A percentile compares a stretch with the other conserved stretches of the same genome.
These are phyloP conservation scores for Alligator mississippiensis DNA, from an alignment of 2,113 vertebrate species.

Conservation along the genomic window DNA sequence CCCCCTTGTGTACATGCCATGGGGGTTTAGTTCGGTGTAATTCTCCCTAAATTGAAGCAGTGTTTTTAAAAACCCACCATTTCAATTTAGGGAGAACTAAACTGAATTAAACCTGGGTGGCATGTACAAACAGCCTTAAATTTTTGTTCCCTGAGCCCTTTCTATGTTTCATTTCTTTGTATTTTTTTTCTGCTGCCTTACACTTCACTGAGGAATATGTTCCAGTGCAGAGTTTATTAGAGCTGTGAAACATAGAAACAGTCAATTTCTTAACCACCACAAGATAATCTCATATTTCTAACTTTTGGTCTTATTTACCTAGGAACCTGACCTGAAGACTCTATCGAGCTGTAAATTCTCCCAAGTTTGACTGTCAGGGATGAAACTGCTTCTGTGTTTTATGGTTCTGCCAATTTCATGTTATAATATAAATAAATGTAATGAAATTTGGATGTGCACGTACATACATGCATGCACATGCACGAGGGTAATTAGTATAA, in stretches of 20 bases:
- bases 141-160: neutral
- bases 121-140: neutral
- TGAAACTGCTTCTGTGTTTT: neutral
- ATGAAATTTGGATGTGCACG: fast-evolving
- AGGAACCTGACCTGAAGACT: neutral
- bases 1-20: too few relatives aligned
- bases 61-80: too few relatives aligned
- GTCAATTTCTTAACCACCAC: neutral
- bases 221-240: neutral
- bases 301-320: neutral
- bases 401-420: neutral
- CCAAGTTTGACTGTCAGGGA: neutral
- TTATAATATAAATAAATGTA: neutral
- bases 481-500: neutral
- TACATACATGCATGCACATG: fast-evolving
- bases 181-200: neutral
- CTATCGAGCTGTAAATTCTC: constrained; percentile 11
- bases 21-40: too few relatives aligned
- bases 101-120: too few relatives aligned
- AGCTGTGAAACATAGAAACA: neutral
- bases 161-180: neutral
- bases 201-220: neutral
- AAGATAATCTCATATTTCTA: neutral
- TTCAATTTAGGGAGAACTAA: too few relatives aligned
- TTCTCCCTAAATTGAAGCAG: too few relatives aligned